A percentile compares a stretch with the other conserved stretches of the same genome.
Evolutionary conservation across 2,113 vertebrate genomes (phyloP).

Genomic region (Datnioides undecimradiatus): DNA sequence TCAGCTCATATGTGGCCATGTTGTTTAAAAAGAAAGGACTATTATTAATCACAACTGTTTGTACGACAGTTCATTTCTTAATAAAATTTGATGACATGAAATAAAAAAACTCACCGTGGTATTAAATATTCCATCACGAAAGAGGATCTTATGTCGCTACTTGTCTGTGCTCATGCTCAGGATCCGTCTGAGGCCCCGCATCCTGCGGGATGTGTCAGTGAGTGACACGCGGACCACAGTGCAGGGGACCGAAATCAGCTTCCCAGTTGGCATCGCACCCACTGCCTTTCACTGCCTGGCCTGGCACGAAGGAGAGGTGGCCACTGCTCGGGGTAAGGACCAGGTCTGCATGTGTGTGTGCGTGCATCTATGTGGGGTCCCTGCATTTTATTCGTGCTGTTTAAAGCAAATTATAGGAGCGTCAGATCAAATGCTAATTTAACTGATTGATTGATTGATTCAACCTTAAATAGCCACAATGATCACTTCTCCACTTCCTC

Average conservation of each 20-base stretch:
- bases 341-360: not conserved
- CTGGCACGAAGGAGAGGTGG: slow-evolving; percentile 94
- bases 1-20: no score
- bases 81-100: no score
- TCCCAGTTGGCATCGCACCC: slow-evolving; percentile 93
- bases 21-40: no score
- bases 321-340: slow-evolving; percentile 91
- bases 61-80: no score
- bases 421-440: not conserved
- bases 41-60: no score
- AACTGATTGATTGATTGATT: no score
- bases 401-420: not conserved
- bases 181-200: slow-evolving; percentile 89
- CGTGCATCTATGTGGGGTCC: not conserved
- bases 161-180: slow-evolving; percentile 82
- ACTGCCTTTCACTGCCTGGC: slow-evolving; percentile 92
- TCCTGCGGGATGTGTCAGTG: slow-evolving; percentile 87
- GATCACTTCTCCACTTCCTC: not conserved
- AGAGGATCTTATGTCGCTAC: no score
- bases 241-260: slow-evolving; percentile 89
- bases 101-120: no score
- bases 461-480: not conserved
- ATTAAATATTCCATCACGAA: no score
- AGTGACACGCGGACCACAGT: slow-evolving; percentile 89
- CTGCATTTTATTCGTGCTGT: not conserved